Conservation (phyloP, 2,797 vertebrate species). For the Knipowitschia caucasica region DNA sequence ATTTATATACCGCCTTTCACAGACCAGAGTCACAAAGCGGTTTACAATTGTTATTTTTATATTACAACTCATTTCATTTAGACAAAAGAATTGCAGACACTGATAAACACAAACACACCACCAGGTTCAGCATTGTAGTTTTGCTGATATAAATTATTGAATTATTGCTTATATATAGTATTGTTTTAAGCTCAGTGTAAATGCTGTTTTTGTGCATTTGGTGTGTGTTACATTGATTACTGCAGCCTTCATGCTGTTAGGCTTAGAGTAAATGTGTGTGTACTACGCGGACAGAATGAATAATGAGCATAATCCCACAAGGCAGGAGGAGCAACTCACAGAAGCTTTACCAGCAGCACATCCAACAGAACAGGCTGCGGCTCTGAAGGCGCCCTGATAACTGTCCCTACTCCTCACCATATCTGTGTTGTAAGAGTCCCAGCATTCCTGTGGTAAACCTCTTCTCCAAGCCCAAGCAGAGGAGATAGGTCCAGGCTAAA, state of each 20-base stretch:
- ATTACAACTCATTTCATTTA: no score
- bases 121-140: no score
- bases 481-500: slow-evolving; percentile 23
- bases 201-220: slow-evolving; percentile 7
- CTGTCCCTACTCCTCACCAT: slow-evolving; percentile 12
- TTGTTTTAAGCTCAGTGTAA: no score
- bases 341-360: slow-evolving; percentile 48
- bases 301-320: slow-evolving; percentile 61
- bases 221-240: slow-evolving; percentile 21
- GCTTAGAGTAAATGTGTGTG: slow-evolving; percentile 28
- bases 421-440: slow-evolving; percentile 7
- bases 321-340: slow-evolving; percentile 49
- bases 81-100: no score
- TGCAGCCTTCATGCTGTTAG: slow-evolving; percentile 24
- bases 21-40: no score
- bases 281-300: slow-evolving; percentile 49
- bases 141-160: no score
- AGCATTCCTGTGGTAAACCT: slow-evolving; percentile 27
- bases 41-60: no score
- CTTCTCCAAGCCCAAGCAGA: slow-evolving; percentile 30
- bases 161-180: background rate
- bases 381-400: slow-evolving; percentile 54
- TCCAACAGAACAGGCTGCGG: slow-evolving; percentile 41
- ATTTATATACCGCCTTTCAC: no score
- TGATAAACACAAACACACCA: no score